Evolutionary conservation across 1,140 invertebrate species (phyloP).

Genomic region (Drosophila willistoni): DNA sequence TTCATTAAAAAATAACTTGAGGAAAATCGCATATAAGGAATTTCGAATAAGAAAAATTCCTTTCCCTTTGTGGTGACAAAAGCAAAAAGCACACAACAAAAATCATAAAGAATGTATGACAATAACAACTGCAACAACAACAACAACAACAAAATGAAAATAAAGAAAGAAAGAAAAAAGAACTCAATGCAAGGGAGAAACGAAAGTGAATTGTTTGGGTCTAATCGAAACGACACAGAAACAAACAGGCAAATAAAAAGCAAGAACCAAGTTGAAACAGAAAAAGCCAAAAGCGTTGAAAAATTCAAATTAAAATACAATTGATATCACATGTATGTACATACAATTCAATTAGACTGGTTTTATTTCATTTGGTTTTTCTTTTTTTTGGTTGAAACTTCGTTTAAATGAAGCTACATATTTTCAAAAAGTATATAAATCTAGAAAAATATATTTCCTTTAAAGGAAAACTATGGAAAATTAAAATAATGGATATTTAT

Average conservation of each 20-base stretch:
- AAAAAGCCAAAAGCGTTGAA: not conserved
- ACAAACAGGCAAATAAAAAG: not conserved
- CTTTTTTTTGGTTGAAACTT: no score
- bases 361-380: no score
- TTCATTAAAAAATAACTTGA: conserved; percentile 76
- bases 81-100: conserved; percentile 35
- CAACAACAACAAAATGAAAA: conserved; percentile 1
- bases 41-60: conserved; percentile 64
- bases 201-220: conserved; percentile 12
- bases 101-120: conserved; percentile 63
- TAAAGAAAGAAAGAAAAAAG: conserved; percentile 12
- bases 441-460: no score
- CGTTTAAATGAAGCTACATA: no score
- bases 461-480: no score
- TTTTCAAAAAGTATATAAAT: no score
- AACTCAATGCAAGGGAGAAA: not conserved
- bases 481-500: no score
- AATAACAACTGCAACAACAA: not conserved
- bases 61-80: conserved; percentile 47
- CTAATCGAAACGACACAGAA: conserved; percentile 9
- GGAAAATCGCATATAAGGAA: conserved; percentile 72
- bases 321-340: not conserved
- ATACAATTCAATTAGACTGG: not conserved
- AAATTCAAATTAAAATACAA: conserved; percentile 6
- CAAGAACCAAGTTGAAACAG: not conserved